Percentiles rank a stretch among this genome's conserved stretches.
Evolutionary conservation across 2,888 invertebrate genomes (phyloP).

Genomic region (Lissonota sp.): DNA sequence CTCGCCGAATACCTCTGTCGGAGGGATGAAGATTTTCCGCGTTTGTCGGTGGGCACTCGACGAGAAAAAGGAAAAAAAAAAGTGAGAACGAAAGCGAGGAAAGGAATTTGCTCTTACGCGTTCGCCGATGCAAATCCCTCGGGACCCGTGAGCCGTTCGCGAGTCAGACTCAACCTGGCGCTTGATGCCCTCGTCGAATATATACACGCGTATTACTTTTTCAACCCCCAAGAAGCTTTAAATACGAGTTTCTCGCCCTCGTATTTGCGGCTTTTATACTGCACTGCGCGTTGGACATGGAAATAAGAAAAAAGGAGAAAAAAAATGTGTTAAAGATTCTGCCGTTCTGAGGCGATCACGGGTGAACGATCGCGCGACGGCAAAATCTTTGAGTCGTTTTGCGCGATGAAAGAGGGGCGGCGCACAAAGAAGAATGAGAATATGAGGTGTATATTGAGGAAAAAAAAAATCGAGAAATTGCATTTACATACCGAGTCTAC

Average conservation of each 20-base stretch:
- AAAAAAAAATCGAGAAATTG: slow-evolving; percentile 12
- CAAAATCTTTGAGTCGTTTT: slow-evolving; percentile 68
- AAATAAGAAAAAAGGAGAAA: slow-evolving; percentile 11
- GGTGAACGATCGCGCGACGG: slow-evolving; percentile 72
- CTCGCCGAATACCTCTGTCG: slow-evolving; percentile 27
- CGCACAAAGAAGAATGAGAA: slow-evolving; percentile 49
- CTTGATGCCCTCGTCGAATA: slow-evolving; percentile 6
- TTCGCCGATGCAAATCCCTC: slow-evolving; percentile 66
- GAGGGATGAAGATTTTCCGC: slow-evolving; percentile 46
- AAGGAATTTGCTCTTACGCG: slow-evolving; percentile 51
- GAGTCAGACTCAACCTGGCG: slow-evolving; percentile 53
- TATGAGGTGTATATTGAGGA: slow-evolving; percentile 58
- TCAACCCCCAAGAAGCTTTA: slow-evolving; percentile 63
- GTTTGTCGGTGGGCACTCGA: slow-evolving; percentile 6
- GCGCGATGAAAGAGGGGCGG: slow-evolving; percentile 51
- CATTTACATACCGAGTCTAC: slow-evolving; percentile 66
- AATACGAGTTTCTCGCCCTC: slow-evolving; percentile 63
- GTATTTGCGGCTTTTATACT: slow-evolving; percentile 53
- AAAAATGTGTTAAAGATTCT: slow-evolving; percentile 57
- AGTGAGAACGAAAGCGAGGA: slow-evolving; percentile 19
- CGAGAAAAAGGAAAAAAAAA: slow-evolving; percentile 39
- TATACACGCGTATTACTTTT: slow-evolving; percentile 53
- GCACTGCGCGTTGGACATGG: slow-evolving; percentile 28
- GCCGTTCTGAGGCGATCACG: slow-evolving; percentile 72
- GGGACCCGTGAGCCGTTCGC: slow-evolving; percentile 64